Conservation (phyloP, 2,888 invertebrate species). For the Xylocampa areola region DNA sequence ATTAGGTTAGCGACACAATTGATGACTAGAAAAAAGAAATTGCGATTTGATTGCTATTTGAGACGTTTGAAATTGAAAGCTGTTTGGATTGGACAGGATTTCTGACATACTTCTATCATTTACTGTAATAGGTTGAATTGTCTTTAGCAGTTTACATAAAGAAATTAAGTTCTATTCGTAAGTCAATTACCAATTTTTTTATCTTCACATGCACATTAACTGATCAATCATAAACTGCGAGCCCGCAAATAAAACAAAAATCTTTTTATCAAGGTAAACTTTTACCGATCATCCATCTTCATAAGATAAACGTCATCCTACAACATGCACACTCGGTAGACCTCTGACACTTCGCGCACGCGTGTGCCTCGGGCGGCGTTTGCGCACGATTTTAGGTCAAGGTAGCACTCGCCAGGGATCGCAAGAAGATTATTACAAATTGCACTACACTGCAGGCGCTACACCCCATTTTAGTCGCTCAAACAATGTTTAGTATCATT, state of each 20-base stretch:
- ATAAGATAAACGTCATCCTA: slow-evolving; percentile 48
- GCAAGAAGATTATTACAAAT: slow-evolving; percentile 79
- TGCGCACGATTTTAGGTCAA: slow-evolving; percentile 85
- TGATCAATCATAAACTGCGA: slow-evolving; percentile 31
- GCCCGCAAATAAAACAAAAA: slow-evolving; percentile 39
- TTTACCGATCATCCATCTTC: slow-evolving; percentile 54
- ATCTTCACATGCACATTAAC: slow-evolving; percentile 5
- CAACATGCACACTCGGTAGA: slow-evolving; percentile 61
- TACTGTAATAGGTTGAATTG: no score
- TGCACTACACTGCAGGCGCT: slow-evolving; percentile 62
- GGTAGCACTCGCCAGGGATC: slow-evolving; percentile 79
- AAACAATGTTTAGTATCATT: slow-evolving; percentile 56
- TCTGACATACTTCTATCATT: no score
- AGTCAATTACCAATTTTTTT: no score
- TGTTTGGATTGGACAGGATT: slow-evolving; percentile 5
- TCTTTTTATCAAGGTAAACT: slow-evolving; percentile 30
- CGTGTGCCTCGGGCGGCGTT: slow-evolving; percentile 64
- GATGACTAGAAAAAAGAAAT: slow-evolving; percentile 46
- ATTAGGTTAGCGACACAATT: slow-evolving; percentile 62
- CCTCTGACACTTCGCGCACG: slow-evolving; percentile 73
- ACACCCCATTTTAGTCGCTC: slow-evolving; percentile 50
- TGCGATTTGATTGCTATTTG: slow-evolving; percentile 29
- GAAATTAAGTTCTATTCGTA: no score
- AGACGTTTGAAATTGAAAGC: slow-evolving; percentile 4
- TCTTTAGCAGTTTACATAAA: no score